Conservation (phyloP, 2,113 vertebrate genomes). For the Climacteris rufus region DNA sequence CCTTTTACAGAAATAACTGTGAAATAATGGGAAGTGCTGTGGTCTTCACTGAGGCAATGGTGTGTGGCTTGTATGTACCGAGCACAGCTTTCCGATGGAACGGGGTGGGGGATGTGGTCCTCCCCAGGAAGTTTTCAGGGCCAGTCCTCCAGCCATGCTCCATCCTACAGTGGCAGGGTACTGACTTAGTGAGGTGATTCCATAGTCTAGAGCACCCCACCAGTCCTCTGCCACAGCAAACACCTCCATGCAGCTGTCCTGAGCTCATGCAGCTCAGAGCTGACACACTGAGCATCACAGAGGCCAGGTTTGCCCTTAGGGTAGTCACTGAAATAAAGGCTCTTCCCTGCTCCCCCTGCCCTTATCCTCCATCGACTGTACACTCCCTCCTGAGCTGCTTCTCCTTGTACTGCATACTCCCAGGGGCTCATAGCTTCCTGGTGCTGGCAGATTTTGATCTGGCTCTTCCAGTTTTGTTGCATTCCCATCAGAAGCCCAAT, state of each 20-base stretch:
- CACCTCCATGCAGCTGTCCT: not conserved
- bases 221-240: rapidly evolving
- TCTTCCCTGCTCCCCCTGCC: not conserved
- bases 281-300: not conserved
- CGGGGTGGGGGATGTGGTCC: not conserved
- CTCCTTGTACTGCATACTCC: not conserved
- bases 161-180: not conserved
- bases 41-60: not conserved
- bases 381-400: not conserved
- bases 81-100: not conserved
- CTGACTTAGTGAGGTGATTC: not conserved
- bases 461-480: conserved; percentile 38
- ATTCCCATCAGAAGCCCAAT: not conserved
- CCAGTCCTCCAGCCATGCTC: rapidly evolving
- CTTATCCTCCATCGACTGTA: not conserved
- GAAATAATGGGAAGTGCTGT: not conserved
- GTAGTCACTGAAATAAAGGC: not conserved
- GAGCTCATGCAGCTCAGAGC: not conserved
- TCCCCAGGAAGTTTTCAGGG: not conserved
- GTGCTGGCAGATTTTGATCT: not conserved
- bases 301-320: not conserved
- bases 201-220: not conserved
- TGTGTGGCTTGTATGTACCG: not conserved
- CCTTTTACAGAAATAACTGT: not conserved
- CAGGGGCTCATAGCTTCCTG: not conserved